These are phyloP conservation scores for Pogonomyrmex californicus DNA, from an alignment of 1,140 invertebrate genomes.

Conservation along the genomic window DNA sequence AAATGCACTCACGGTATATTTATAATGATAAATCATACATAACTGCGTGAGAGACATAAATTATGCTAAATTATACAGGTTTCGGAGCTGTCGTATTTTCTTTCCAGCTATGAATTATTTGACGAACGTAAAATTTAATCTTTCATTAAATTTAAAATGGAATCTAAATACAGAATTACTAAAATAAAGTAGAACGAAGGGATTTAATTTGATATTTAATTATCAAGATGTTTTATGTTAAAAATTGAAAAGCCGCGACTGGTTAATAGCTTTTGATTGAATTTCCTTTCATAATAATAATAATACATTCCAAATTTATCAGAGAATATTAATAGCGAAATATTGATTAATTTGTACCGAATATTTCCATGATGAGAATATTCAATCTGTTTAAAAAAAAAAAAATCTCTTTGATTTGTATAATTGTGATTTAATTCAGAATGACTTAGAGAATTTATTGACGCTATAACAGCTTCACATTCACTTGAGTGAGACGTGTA, in stretches of 20 bases:
- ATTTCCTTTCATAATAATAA: constrained; percentile 14
- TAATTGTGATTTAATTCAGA: constrained; percentile 1
- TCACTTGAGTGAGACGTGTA: neutral
- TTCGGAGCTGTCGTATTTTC: neutral
- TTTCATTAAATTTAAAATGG: neutral
- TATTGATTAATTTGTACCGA: neutral
- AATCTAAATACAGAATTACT: neutral
- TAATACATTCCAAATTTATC: constrained; percentile 14
- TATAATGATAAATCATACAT: neutral
- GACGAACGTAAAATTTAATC: constrained; percentile 1
- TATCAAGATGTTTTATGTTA: neutral
- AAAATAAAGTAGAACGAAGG: neutral
- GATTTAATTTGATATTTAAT: constrained; percentile 34
- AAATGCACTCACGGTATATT: neutral
- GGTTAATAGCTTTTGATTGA: neutral
- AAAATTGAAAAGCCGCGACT: neutral
- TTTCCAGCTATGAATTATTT: neutral
- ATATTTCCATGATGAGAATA: neutral
- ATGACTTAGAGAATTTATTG: neutral
- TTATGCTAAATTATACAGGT: neutral
- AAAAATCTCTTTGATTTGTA: constrained; percentile 4
- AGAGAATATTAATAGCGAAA: constrained; percentile 9
- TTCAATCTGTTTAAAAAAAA: neutral
- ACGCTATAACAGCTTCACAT: neutral
- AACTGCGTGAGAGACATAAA: neutral